Conservation (phyloP, 2,797 vertebrate species). For the Falco novaeseelandiae region DNA sequence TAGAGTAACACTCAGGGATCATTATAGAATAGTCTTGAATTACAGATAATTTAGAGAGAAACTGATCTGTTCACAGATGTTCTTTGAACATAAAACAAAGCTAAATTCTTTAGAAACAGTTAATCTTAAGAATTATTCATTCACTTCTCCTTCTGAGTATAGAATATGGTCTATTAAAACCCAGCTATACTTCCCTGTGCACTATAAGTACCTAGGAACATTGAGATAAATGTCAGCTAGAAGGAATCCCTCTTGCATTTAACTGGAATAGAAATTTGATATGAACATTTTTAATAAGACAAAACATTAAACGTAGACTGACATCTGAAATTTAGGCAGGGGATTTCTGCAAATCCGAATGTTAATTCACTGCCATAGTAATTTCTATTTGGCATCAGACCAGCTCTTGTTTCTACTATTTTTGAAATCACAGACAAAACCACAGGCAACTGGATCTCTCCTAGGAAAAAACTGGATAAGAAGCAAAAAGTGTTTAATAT, state of each 20-base stretch:
- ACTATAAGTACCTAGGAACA: not conserved
- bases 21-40: not conserved
- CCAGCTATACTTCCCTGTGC: not conserved
- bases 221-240: not conserved
- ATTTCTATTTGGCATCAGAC: not conserved
- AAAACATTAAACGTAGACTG: not conserved
- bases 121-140: not conserved
- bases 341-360: not conserved
- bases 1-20: not conserved
- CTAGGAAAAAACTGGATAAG: conserved; percentile 7
- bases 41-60: not conserved
- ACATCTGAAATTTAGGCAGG: not conserved
- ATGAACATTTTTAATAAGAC: not conserved
- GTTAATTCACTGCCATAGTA: not conserved
- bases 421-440: conserved; percentile 50
- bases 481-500: not conserved
- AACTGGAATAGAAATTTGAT: not conserved
- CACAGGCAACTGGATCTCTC: conserved; percentile 45
- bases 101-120: not conserved
- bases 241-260: not conserved
- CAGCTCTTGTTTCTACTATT: conserved; percentile 26
- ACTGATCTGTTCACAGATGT: not conserved
- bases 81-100: not conserved
- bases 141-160: not conserved
- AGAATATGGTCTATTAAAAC: not conserved